Percentiles rank a stretch among this genome's conserved stretches.
Conservation (phyloP, 2,797 vertebrate genomes). For the Microctenopoma lineatum region DNA sequence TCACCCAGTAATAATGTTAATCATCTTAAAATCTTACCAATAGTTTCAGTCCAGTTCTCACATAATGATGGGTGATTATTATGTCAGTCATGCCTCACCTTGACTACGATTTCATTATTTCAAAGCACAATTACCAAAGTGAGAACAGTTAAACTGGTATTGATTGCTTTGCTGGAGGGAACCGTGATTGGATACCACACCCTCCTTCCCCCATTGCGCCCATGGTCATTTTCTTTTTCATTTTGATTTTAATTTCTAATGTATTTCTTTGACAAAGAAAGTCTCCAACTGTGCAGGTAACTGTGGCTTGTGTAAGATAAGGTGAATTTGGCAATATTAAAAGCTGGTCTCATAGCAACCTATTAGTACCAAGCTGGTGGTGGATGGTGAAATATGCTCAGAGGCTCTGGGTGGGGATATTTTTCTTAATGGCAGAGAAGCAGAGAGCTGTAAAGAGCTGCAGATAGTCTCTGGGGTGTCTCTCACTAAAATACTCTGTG, state of each 20-base stretch:
- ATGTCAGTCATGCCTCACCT: constrained; percentile 67
- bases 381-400: constrained; percentile 32
- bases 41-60: constrained; percentile 22
- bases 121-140: constrained; percentile 75
- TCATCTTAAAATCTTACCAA: constrained; percentile 10
- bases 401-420: constrained; percentile 13
- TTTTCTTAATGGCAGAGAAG: constrained; percentile 42
- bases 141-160: constrained; percentile 75
- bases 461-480: constrained; percentile 47
- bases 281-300: constrained; percentile 63
- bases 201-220: constrained; percentile 9
- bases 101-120: constrained; percentile 81
- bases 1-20: constrained; percentile 4
- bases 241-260: constrained; percentile 70
- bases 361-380: constrained; percentile 35
- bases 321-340: constrained; percentile 49
- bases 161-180: constrained; percentile 69
- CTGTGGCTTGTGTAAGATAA: constrained; percentile 57
- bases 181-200: constrained; percentile 47
- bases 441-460: constrained; percentile 38
- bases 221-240: constrained; percentile 54
- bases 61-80: constrained; percentile 63
- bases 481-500: constrained; percentile 49
- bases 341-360: constrained; percentile 53
- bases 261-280: constrained; percentile 36